A percentile compares a stretch with the other conserved stretches of the same genome.
These are phyloP conservation scores for Ophthalmolycus amberensis DNA, from an alignment of 2,113 vertebrate genomes.

Conservation along the genomic window DNA sequence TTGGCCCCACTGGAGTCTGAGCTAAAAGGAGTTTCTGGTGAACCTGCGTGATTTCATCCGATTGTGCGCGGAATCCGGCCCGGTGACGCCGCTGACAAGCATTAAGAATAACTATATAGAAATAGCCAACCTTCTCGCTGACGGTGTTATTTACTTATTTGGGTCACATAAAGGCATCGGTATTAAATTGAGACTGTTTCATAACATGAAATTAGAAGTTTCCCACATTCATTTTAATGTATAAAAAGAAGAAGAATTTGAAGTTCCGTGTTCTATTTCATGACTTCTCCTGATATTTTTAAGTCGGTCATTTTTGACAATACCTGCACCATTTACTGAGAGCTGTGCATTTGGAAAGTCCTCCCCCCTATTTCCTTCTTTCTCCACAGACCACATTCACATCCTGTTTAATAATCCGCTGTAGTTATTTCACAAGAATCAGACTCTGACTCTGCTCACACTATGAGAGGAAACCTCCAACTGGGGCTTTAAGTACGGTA, in stretches of 20 bases:
- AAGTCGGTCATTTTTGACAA: not conserved
- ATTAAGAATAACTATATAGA: no score
- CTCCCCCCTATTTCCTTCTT: not conserved
- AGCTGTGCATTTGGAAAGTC: not conserved
- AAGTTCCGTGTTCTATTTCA: not conserved
- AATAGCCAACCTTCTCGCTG: not conserved
- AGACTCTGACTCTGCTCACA: not conserved
- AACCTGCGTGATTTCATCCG: not conserved
- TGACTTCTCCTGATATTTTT: not conserved
- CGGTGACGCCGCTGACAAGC: not conserved
- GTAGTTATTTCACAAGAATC: not conserved
- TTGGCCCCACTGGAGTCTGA: not conserved
- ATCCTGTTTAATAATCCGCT: constrained; percentile 1
- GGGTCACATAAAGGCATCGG: not conserved
- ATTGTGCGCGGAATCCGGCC: not conserved
- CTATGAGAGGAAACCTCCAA: not conserved
- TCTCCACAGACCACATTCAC: not conserved
- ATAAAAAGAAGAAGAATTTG: not conserved
- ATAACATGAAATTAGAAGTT: not conserved
- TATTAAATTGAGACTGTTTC: not conserved
- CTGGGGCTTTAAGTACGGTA: not conserved
- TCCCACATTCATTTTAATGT: not conserved
- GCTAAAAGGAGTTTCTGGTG: not conserved
- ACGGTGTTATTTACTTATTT: not conserved
- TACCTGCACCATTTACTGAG: not conserved